phyloP scores from a whole-genome alignment of 23 tunicate genomes.

The Styela plicata region DNA sequence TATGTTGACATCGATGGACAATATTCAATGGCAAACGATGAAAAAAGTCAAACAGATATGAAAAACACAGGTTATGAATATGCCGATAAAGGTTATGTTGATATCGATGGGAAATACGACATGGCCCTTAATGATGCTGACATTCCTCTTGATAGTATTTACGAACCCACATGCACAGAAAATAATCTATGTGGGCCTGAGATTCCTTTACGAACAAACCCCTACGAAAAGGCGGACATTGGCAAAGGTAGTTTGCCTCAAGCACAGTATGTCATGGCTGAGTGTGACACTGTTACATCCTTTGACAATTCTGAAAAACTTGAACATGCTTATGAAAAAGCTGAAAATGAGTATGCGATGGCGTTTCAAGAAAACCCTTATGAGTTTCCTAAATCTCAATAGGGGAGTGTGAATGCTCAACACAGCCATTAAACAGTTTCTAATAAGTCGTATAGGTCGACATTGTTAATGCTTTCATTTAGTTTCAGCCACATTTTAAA shows the following conservation, averaged over 20 bases:
- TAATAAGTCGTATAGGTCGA: too few species aligned
- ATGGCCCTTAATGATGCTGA: neutral
- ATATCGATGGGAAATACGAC: neutral
- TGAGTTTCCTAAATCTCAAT: neutral
- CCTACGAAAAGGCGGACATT: neutral
- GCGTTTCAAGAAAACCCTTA: neutral
- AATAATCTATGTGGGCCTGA: neutral
- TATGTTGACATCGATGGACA: neutral
- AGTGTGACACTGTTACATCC: neutral
- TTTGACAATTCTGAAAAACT: neutral
- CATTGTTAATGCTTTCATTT: too few species aligned
- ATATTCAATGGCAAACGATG: neutral
- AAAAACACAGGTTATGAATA: neutral
- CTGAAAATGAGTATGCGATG: neutral
- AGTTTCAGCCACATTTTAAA: too few species aligned
- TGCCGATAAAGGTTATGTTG: neutral
- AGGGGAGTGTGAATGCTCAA: too few species aligned
- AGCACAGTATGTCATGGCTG: neutral
- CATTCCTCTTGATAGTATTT: neutral
- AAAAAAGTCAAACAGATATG: too few species aligned
- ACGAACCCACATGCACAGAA: neutral
- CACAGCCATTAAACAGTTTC: too few species aligned
- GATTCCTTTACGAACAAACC: neutral
- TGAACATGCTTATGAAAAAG: neutral
- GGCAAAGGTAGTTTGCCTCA: neutral